Evolutionary conservation across 1,140 invertebrate species (phyloP).

Genomic region (Bacillus rossius): DNA sequence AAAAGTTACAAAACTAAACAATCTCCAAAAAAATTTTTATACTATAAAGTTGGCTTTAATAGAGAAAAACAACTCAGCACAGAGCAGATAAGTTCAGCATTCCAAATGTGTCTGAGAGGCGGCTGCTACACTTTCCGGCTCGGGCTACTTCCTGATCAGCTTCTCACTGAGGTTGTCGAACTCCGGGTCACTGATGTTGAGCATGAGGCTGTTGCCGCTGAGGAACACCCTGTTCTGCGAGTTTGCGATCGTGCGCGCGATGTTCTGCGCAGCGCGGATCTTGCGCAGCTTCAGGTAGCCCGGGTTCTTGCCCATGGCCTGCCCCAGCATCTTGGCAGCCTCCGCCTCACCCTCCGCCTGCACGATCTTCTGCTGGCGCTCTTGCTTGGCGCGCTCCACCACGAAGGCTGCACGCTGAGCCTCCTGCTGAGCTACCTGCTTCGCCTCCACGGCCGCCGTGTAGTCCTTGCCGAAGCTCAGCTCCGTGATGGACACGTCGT

Average conservation of each 20-base stretch:
- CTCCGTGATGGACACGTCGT: slow-evolving; percentile 99
- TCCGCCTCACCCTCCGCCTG: slow-evolving; percentile 99
- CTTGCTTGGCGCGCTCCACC: slow-evolving; percentile 96
- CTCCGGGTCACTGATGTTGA: slow-evolving; percentile 91
- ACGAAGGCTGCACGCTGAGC: slow-evolving; percentile 97
- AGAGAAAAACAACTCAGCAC: no score
- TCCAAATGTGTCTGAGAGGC: no score
- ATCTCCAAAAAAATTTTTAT: no score
- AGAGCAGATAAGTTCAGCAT: no score
- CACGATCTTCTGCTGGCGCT: slow-evolving; percentile 98
- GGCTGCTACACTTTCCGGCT: no score
- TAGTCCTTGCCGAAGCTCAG: slow-evolving; percentile 99
- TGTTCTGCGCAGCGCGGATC: slow-evolving; percentile 94
- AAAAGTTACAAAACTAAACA: no score
- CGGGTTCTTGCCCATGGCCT: slow-evolving; percentile 91
- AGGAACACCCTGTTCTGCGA: slow-evolving; percentile 95
- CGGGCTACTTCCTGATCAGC: slow-evolving; percentile 70
- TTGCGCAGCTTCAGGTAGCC: slow-evolving; percentile 98
- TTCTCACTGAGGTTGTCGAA: slow-evolving; percentile 87
- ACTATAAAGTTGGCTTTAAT: no score
- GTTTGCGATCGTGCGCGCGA: slow-evolving; percentile 90
- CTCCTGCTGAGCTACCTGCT: slow-evolving; percentile 98
- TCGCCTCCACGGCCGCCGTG: slow-evolving; percentile 98
- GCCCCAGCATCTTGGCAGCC: slow-evolving; percentile 96
- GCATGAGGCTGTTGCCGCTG: slow-evolving; percentile 88